These are phyloP conservation scores for Oligia fasciuncula DNA, from an alignment of 2,888 invertebrate species.

Conservation along the genomic window DNA sequence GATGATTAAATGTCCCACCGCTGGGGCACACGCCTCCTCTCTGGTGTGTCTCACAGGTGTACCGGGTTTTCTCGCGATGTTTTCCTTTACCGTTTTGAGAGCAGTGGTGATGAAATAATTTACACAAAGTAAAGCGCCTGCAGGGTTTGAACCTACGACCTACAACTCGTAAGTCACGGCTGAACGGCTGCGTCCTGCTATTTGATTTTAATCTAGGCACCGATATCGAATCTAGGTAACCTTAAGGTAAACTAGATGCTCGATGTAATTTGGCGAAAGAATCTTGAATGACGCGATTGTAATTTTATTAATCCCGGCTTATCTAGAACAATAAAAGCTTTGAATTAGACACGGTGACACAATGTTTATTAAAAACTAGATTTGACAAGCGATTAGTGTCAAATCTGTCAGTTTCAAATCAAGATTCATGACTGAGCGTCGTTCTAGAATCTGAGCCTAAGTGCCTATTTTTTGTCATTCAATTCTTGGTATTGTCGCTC, in stretches of 20 bases:
- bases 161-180: not conserved
- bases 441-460: constrained; percentile 12
- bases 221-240: not conserved
- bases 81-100: no score
- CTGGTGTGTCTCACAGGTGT: not conserved
- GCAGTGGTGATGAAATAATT: no score
- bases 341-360: not conserved
- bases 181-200: not conserved
- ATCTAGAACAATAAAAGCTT: not conserved
- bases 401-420: constrained; percentile 28
- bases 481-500: constrained; percentile 28
- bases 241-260: not conserved
- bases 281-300: not conserved
- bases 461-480: constrained; percentile 30
- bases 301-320: not conserved
- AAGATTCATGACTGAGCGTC: constrained; percentile 1
- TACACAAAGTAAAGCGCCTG: not conserved
- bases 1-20: not conserved
- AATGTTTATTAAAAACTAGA: not conserved
- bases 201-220: not conserved
- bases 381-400: constrained; percentile 18
- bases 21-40: not conserved
- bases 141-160: not conserved
- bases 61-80: not conserved
- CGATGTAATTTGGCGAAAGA: not conserved